phyloP scores from a whole-genome alignment of 2,113 vertebrate species.

The Reinhardtius hippoglossoides region DNA sequence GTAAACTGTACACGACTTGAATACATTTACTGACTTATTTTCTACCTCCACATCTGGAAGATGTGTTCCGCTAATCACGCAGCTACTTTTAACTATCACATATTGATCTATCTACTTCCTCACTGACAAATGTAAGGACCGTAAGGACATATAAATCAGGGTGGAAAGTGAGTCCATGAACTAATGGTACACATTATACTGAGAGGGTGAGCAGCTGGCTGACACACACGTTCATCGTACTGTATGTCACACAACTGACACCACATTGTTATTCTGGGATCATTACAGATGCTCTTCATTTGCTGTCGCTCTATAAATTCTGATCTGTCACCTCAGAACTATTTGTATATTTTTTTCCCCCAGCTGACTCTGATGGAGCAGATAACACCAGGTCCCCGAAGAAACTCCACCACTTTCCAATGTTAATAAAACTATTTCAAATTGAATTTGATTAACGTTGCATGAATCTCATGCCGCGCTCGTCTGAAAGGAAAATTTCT shows the following conservation, averaged over 20 bases:
- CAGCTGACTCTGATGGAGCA: slow-evolving; percentile 28
- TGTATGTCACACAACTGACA: slow-evolving; percentile 54
- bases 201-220: slow-evolving; percentile 47
- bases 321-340: slow-evolving; percentile 3
- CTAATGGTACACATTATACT: slow-evolving; percentile 53
- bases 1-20: too few relatives aligned
- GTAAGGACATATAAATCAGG: slow-evolving; percentile 49
- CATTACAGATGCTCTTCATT: slow-evolving; percentile 46
- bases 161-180: slow-evolving; percentile 49
- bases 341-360: background rate
- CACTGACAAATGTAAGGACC: slow-evolving; percentile 38
- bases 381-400: slow-evolving; percentile 43
- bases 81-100: background rate
- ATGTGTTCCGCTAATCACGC: too few relatives aligned
- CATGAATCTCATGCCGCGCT: slow-evolving; percentile 24
- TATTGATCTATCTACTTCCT: slow-evolving; percentile 9
- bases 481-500: background rate
- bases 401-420: slow-evolving; percentile 20
- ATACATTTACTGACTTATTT: too few relatives aligned
- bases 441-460: slow-evolving; percentile 57
- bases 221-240: slow-evolving; percentile 56
- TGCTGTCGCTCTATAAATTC: slow-evolving; percentile 21
- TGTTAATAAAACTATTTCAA: slow-evolving; percentile 37
- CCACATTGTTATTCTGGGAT: slow-evolving; percentile 44
- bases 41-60: too few relatives aligned